Evolutionary conservation across 1,140 invertebrate species (phyloP).

Genomic region (Antheraea mylitta): DNA sequence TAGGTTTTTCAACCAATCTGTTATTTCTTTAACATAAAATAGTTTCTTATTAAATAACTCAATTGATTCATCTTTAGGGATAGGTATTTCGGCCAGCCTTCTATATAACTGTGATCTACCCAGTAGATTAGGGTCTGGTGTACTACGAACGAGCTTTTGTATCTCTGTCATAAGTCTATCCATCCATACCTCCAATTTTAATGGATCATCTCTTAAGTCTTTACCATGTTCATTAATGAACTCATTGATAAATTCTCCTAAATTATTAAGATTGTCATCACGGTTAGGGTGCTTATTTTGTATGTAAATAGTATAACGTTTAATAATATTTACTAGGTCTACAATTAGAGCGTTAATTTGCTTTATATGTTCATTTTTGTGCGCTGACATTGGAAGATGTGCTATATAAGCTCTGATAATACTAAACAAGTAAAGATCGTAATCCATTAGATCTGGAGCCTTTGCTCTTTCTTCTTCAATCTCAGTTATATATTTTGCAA

Average conservation of each 20-base stretch:
- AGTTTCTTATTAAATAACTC: conserved; percentile 31
- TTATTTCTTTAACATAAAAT: conserved; percentile 39
- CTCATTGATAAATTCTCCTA: conserved; percentile 36
- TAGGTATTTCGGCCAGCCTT: conserved; percentile 19
- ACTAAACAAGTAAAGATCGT: conserved; percentile 29
- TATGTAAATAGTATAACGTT: not conserved
- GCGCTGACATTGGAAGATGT: conserved; percentile 20
- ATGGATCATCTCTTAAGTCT: conserved; percentile 34
- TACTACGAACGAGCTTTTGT: conserved; percentile 25
- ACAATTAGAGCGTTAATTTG: conserved; percentile 19
- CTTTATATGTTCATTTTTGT: conserved; percentile 21
- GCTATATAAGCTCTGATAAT: conserved; percentile 20
- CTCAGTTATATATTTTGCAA: conserved; percentile 39
- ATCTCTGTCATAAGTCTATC: conserved; percentile 36
- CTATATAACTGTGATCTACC: conserved; percentile 25
- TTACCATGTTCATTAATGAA: conserved; percentile 30
- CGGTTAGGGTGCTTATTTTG: not conserved
- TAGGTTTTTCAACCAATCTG: conserved; percentile 44
- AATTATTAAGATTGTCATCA: not conserved
- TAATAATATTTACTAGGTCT: conserved; percentile 30
- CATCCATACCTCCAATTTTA: conserved; percentile 37
- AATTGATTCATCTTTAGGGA: conserved; percentile 29
- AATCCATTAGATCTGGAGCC: conserved; percentile 25
- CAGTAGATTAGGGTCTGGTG: conserved; percentile 12
- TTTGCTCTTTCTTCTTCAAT: conserved; percentile 30